Conservation (phyloP, 2,113 vertebrate genomes). For the Smithornis capensis region DNA sequence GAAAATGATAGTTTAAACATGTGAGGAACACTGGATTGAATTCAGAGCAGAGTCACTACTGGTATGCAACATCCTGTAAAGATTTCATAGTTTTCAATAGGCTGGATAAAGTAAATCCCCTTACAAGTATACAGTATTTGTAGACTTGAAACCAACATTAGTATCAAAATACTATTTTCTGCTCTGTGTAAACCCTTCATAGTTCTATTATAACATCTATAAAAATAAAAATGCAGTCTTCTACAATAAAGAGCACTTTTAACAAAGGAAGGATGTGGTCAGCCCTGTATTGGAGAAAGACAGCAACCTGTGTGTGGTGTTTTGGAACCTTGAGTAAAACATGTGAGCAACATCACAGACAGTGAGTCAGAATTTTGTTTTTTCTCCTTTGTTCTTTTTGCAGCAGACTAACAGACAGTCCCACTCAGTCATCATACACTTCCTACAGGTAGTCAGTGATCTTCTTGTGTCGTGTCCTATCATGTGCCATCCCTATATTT, state of each 20-base stretch:
- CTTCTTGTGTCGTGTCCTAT: no score
- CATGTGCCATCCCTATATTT: not conserved
- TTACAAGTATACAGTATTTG: not conserved
- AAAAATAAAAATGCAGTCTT: not conserved
- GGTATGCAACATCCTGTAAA: not conserved
- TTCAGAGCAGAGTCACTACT: not conserved
- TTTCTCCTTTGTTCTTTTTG: not conserved
- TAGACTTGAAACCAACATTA: not conserved
- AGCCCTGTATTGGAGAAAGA: not conserved
- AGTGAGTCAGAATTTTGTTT: not conserved
- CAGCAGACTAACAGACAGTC: not conserved
- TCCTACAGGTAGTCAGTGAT: not conserved
- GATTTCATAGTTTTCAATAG: not conserved
- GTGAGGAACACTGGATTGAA: rapidly evolving
- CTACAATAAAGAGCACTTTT: not conserved
- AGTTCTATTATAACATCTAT: not conserved
- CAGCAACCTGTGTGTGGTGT: not conserved
- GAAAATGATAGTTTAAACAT: not conserved
- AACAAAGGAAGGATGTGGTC: not conserved
- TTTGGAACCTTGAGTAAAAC: not conserved
- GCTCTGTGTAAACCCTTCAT: not conserved
- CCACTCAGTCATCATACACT: rapidly evolving
- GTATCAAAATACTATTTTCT: not conserved
- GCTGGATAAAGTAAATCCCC: not conserved
- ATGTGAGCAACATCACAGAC: not conserved